phyloP scores from a whole-genome alignment of 1,140 invertebrate genomes.

The Oncopodura yosiiana region DNA sequence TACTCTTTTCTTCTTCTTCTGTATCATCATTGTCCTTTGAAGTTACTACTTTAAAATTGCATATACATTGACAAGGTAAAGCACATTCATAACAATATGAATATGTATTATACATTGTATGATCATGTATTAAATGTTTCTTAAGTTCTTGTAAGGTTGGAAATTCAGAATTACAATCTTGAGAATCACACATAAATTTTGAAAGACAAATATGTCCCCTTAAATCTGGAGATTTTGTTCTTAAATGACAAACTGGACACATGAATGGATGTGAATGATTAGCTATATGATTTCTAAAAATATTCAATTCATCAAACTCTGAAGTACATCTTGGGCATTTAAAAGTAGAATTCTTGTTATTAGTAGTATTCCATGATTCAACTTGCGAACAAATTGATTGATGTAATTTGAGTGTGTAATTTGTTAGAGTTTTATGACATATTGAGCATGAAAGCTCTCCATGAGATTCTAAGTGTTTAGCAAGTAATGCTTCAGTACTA shows the following conservation, averaged over 20 bases:
- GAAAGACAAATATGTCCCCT: constrained; percentile 16
- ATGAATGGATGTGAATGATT: constrained; percentile 41
- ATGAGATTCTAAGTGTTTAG: constrained; percentile 35
- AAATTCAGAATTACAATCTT: too few relatives aligned
- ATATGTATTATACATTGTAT: not conserved
- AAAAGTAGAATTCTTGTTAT: too few relatives aligned
- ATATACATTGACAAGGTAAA: too few relatives aligned
- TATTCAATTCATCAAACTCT: constrained; percentile 21
- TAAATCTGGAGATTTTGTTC: too few relatives aligned
- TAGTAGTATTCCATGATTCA: too few relatives aligned
- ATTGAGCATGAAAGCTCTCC: constrained; percentile 5
- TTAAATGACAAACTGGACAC: constrained; percentile 40
- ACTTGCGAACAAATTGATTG: constrained; percentile 16
- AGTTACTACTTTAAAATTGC: too few relatives aligned
- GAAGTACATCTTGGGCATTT: constrained; percentile 14
- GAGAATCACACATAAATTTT: constrained; percentile 16
- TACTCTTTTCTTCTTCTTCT: too few relatives aligned
- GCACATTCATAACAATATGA: constrained; percentile 36
- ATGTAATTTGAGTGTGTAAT: constrained; percentile 11
- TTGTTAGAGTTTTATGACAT: constrained; percentile 12
- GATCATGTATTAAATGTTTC: too few relatives aligned
- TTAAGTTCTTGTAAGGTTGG: too few relatives aligned
- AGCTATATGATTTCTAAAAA: constrained; percentile 38
- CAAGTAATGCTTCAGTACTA: constrained; percentile 32
- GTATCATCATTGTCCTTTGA: too few relatives aligned